Percentiles rank a stretch among this genome's conserved stretches.
Evolutionary conservation across 2,888 invertebrate genomes (phyloP).

Genomic region (Rhamnusium bicolor): DNA sequence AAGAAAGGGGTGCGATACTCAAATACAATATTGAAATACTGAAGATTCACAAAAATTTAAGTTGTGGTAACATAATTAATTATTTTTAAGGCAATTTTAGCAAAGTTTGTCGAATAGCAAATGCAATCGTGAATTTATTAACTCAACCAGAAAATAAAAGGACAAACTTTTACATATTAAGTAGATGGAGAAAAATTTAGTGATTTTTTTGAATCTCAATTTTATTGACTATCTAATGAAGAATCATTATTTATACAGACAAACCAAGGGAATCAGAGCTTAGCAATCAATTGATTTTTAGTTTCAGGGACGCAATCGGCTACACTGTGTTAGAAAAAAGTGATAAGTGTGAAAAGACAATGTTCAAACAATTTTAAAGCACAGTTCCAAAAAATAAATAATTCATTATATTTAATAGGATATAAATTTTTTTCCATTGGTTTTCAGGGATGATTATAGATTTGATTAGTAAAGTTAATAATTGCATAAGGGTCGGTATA

Average conservation of each 20-base stretch:
- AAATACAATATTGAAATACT: background rate
- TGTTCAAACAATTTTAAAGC: too few species aligned
- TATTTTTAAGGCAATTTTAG: background rate
- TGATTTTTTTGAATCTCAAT: conserved; percentile 32
- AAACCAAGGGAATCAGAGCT: conserved; percentile 10
- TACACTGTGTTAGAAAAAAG: background rate
- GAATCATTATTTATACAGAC: conserved; percentile 23
- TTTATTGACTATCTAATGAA: conserved; percentile 28
- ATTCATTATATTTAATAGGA: too few species aligned
- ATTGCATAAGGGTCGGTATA: too few species aligned
- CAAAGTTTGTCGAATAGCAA: background rate
- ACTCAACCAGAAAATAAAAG: conserved; percentile 12
- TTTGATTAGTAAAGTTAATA: too few species aligned
- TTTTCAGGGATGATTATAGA: too few species aligned
- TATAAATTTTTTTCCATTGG: too few species aligned
- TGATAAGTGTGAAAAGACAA: too few species aligned
- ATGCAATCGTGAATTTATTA: conserved; percentile 1
- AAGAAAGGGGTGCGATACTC: too few species aligned
- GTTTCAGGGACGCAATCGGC: conserved; percentile 3
- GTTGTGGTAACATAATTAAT: background rate
- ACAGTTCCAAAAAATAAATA: too few species aligned
- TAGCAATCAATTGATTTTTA: conserved; percentile 38
- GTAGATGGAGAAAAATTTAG: conserved; percentile 15
- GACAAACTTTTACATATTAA: conserved; percentile 22
- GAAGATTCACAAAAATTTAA: background rate